Percentiles rank a stretch among this genome's conserved stretches.
These are phyloP conservation scores for Ranitomeya variabilis DNA, from an alignment of 2,113 vertebrate genomes.

Conservation along the genomic window DNA sequence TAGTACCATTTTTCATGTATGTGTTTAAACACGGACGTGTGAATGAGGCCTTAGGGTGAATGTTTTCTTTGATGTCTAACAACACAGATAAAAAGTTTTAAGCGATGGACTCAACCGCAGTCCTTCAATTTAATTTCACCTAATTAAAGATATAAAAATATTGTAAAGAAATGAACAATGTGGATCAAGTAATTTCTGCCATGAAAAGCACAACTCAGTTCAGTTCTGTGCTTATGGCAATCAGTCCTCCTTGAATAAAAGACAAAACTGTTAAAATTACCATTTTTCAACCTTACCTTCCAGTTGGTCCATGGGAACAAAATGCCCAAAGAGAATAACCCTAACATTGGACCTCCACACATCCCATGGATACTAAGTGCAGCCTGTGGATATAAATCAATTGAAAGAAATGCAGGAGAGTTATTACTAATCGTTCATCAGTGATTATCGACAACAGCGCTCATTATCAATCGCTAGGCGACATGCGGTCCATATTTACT, in stretches of 20 bases:
- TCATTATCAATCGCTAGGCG: not conserved
- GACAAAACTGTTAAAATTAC: not conserved
- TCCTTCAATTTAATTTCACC: no score
- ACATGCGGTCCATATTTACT: no score
- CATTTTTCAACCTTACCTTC: conserved; percentile 72
- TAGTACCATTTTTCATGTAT: no score
- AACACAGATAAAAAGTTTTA: no score
- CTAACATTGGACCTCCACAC: conserved; percentile 86
- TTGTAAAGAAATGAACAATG: not conserved
- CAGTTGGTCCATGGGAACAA: conserved; percentile 83
- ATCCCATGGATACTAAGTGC: conserved; percentile 86
- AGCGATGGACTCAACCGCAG: no score
- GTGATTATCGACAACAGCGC: not conserved
- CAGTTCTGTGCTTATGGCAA: not conserved
- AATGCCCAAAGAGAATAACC: conserved; percentile 82
- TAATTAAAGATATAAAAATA: not conserved
- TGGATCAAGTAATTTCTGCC: not conserved
- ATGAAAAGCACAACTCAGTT: not conserved
- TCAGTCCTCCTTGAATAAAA: not conserved
- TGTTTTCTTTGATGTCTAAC: no score
- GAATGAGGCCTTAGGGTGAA: no score
- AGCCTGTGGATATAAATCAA: conserved; percentile 69
- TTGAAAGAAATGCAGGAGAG: not conserved
- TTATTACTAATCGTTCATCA: not conserved
- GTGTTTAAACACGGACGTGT: no score